Evolutionary conservation across 2,113 vertebrate genomes (phyloP).

Genomic region (Tricholaema leucomelas): DNA sequence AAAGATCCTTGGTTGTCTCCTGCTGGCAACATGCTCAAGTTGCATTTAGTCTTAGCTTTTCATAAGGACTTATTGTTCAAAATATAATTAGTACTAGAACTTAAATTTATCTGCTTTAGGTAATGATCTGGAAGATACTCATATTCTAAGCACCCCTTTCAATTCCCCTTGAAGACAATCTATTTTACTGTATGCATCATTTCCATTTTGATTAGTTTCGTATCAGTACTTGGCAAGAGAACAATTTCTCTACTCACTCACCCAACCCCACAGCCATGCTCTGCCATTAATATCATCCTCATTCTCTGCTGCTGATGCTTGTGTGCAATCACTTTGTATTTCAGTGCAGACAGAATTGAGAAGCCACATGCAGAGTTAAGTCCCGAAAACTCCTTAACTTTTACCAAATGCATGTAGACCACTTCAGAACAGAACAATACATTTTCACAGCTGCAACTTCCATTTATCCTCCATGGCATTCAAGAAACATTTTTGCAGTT

Average conservation of each 20-base stretch:
- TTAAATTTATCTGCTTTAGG: not conserved
- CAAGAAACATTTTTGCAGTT: not conserved
- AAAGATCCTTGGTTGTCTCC: not conserved
- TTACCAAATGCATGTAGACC: not conserved
- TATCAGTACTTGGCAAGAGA: not conserved
- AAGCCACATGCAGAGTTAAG: not conserved
- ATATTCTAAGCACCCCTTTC: not conserved
- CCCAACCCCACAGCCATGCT: not conserved
- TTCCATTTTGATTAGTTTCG: slow-evolving; percentile 11
- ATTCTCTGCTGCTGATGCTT: not conserved
- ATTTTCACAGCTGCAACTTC: slow-evolving; percentile 32
- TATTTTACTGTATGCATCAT: not conserved
- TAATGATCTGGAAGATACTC: not conserved
- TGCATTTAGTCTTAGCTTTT: not conserved
- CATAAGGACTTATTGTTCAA: not conserved
- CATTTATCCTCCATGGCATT: not conserved
- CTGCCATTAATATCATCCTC: not conserved
- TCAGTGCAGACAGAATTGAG: not conserved
- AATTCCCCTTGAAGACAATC: not conserved
- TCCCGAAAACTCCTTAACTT: not conserved
- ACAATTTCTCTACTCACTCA: not conserved
- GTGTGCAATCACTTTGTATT: not conserved
- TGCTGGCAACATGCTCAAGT: not conserved
- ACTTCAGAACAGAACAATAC: not conserved
- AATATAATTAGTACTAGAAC: not conserved